phyloP scores from a whole-genome alignment of 2,797 vertebrate species.

The Bufotes viridis region DNA sequence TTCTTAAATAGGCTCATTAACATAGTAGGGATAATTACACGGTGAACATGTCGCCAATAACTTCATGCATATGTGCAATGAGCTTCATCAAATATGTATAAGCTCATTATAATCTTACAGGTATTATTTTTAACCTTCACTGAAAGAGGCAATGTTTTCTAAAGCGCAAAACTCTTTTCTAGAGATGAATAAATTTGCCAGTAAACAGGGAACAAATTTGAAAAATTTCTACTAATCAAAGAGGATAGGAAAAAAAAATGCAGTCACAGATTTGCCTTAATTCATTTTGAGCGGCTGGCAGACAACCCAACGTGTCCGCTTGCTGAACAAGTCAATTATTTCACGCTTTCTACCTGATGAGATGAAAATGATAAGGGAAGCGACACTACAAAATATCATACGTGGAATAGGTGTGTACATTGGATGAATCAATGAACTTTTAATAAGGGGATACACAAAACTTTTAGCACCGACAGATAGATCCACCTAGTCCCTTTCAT shows the following conservation, averaged over 20 bases:
- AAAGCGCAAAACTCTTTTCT: conserved; percentile 58
- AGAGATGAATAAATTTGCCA: conserved; percentile 62
- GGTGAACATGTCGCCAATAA: conserved; percentile 59
- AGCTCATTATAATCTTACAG: conserved; percentile 63
- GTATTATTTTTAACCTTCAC: conserved; percentile 64
- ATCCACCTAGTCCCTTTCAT: background rate
- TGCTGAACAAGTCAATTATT: conserved; percentile 48
- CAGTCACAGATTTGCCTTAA: conserved; percentile 45
- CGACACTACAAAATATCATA: background rate
- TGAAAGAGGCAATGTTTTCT: conserved; percentile 61
- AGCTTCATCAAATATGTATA: conserved; percentile 64
- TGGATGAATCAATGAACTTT: background rate
- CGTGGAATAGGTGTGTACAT: background rate
- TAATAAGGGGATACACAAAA: background rate
- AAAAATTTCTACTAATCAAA: conserved; percentile 61
- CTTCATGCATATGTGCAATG: conserved; percentile 62
- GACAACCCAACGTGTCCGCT: conserved; percentile 41
- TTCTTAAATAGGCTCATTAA: conserved; percentile 63
- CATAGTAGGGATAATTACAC: conserved; percentile 62
- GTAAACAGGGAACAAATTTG: conserved; percentile 55
- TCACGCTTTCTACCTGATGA: background rate
- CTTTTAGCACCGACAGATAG: background rate
- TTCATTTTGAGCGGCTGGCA: conserved; percentile 36
- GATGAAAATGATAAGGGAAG: background rate
- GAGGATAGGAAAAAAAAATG: conserved; percentile 39